These are phyloP conservation scores for Baccha elongata DNA, from an alignment of 2,888 invertebrate genomes.

Conservation along the genomic window DNA sequence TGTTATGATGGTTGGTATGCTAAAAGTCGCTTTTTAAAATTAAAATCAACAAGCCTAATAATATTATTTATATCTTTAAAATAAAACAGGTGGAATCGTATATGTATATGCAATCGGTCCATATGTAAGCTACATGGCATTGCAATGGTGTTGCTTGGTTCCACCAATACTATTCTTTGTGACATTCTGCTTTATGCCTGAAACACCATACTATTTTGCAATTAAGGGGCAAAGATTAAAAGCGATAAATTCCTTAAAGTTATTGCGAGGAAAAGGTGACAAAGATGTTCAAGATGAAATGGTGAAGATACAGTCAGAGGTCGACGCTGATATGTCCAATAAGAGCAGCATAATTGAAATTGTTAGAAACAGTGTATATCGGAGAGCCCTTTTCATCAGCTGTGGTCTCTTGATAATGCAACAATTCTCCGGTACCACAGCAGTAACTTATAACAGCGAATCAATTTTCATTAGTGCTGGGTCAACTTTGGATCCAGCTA, in stretches of 20 bases:
- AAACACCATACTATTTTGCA: constrained; percentile 89
- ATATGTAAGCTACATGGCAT: constrained; percentile 85
- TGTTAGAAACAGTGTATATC: constrained; percentile 86
- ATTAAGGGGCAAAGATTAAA: constrained; percentile 83
- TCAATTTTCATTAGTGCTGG: constrained; percentile 88
- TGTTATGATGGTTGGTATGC: constrained; percentile 85
- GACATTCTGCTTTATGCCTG: constrained; percentile 89
- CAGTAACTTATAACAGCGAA: constrained; percentile 90
- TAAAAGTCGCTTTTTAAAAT: constrained; percentile 33
- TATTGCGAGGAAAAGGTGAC: constrained; percentile 86
- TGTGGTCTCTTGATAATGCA: constrained; percentile 90
- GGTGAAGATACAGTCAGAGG: constrained; percentile 84
- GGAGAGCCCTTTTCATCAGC: constrained; percentile 89
- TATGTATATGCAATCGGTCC: constrained; percentile 89
- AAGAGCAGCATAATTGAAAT: constrained; percentile 84
- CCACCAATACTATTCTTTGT: constrained; percentile 85
- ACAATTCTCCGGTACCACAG: constrained; percentile 92
- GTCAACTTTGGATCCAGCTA: constrained; percentile 84
- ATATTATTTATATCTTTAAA: background rate
- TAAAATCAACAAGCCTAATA: background rate
- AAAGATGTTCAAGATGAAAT: constrained; percentile 86
- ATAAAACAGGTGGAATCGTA: constrained; percentile 84
- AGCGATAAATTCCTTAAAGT: constrained; percentile 86
- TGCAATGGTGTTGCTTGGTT: constrained; percentile 86
- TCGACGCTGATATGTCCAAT: constrained; percentile 82